phyloP scores from a whole-genome alignment of 2,888 invertebrate genomes.

The Hypsopygia costalis region DNA sequence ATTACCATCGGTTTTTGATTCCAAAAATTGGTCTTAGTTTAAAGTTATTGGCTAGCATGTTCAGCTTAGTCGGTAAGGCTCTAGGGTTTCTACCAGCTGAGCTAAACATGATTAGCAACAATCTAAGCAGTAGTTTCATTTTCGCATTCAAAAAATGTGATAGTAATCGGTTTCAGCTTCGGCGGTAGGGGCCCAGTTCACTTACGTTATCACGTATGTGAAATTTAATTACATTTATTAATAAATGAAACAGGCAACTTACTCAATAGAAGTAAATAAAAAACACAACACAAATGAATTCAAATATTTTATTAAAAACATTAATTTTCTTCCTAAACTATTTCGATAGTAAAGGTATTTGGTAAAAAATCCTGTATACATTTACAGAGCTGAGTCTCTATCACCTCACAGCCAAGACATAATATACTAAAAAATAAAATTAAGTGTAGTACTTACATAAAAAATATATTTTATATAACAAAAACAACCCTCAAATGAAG shows the following conservation, averaged over 20 bases:
- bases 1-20: no score
- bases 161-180: no score
- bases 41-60: no score
- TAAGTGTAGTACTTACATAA: slow-evolving; percentile 1
- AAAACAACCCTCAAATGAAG: slow-evolving; percentile 31
- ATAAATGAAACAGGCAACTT: slow-evolving; percentile 18
- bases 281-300: slow-evolving; percentile 1
- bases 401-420: slow-evolving; percentile 63
- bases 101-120: no score
- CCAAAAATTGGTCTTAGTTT: no score
- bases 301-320: slow-evolving; percentile 38
- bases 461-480: slow-evolving; percentile 24
- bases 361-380: slow-evolving; percentile 42
- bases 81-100: no score
- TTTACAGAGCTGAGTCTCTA: slow-evolving; percentile 39
- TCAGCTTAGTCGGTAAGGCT: no score
- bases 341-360: slow-evolving; percentile 30
- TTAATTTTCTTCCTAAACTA: slow-evolving; percentile 28
- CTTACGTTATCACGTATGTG: no score
- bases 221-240: slow-evolving; percentile 10
- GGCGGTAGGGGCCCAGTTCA: no score
- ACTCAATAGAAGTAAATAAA: slow-evolving; percentile 3
- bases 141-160: no score
- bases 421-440: slow-evolving; percentile 26
- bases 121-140: no score